These are phyloP conservation scores for Ictalurus punctatus DNA, from an alignment of 2,113 vertebrate species.

Conservation along the genomic window DNA sequence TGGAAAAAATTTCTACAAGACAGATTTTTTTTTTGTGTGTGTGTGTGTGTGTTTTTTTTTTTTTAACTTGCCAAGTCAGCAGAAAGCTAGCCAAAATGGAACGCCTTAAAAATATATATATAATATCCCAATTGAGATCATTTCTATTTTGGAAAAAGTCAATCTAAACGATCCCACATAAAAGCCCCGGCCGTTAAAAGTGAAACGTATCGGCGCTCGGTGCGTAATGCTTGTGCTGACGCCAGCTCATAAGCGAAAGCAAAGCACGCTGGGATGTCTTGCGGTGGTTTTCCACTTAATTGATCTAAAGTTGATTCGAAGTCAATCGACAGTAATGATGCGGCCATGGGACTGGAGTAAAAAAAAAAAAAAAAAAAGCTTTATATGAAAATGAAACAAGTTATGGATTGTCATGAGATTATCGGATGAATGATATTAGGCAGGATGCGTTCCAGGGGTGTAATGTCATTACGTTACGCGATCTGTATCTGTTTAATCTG, in stretches of 20 bases:
- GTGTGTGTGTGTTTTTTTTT: neutral
- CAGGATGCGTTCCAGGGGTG: neutral
- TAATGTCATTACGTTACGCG: neutral
- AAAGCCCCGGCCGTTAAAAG: constrained; percentile 1
- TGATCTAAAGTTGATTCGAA: constrained; percentile 38
- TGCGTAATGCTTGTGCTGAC: constrained; percentile 16
- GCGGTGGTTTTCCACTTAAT: constrained; percentile 6
- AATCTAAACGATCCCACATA: constrained; percentile 41
- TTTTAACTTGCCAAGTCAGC: constrained; percentile 39
- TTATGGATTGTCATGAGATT: neutral
- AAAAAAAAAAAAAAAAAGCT: neutral
- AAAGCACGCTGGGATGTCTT: constrained; percentile 18
- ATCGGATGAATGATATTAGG: neutral
- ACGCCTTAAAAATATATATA: constrained; percentile 21
- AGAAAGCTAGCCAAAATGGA: constrained; percentile 15
- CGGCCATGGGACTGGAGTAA: neutral
- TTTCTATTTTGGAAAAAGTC: constrained; percentile 44
- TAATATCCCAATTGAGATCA: constrained; percentile 37
- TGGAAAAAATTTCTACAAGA: constrained; percentile 43
- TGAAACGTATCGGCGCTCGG: neutral
- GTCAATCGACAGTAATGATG: constrained; percentile 31
- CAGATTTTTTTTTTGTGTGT: neutral
- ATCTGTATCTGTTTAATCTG: too few relatives aligned
- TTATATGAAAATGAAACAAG: neutral
- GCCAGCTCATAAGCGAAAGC: constrained; percentile 15